Evolutionary conservation across 1,140 invertebrate species (phyloP).

Genomic region (Brachionus angularis): DNA sequence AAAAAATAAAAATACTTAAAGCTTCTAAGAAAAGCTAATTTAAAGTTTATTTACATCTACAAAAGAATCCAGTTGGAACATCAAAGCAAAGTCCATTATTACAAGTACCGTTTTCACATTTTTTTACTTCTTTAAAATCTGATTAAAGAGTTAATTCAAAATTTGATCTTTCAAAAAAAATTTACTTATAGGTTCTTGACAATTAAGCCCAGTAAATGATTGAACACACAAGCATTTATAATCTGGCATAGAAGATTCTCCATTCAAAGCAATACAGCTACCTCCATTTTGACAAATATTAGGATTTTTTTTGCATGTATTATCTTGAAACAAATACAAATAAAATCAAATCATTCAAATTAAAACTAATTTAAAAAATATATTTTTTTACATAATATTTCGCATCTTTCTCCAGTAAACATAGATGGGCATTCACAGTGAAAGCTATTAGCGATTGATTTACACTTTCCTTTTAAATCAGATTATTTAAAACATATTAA

Average conservation of each 20-base stretch:
- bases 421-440: background rate
- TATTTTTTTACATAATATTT: slow-evolving; percentile 8
- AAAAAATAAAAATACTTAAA: background rate
- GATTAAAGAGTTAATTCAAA: too few relatives aligned
- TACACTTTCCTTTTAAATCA: slow-evolving; percentile 6
- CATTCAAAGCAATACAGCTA: slow-evolving; percentile 83
- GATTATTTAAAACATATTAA: background rate
- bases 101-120: background rate
- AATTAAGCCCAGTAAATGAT: slow-evolving; percentile 60
- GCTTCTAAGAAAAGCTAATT: background rate
- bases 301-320: slow-evolving; percentile 6
- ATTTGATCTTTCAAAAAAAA: too few relatives aligned
- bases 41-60: slow-evolving; percentile 38
- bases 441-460: background rate
- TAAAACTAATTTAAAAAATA: background rate
- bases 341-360: slow-evolving; percentile 15
- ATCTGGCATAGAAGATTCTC: slow-evolving; percentile 49
- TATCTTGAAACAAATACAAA: background rate
- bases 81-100: slow-evolving; percentile 18
- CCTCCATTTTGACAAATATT: slow-evolving; percentile 80
- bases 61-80: background rate
- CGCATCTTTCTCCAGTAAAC: slow-evolving; percentile 6
- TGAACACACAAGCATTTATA: slow-evolving; percentile 81
- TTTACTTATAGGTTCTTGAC: slow-evolving; percentile 77
- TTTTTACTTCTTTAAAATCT: too few relatives aligned